Conservation (phyloP, 2,113 vertebrate species). For the Rhegmatorhina hoffmannsi region DNA sequence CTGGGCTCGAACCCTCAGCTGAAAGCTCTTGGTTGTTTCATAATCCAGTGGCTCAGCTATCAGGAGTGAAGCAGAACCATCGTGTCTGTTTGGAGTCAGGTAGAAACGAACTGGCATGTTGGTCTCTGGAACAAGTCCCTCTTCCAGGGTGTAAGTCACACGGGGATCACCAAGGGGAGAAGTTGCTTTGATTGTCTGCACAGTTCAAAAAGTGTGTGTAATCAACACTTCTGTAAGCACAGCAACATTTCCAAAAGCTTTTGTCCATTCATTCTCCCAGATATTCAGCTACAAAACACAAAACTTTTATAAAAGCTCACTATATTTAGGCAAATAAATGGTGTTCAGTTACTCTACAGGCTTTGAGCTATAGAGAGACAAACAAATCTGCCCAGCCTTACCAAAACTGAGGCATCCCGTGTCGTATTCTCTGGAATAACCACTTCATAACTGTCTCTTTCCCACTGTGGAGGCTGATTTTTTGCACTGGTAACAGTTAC, state of each 20-base stretch:
- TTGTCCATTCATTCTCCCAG: not conserved
- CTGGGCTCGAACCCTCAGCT: slow-evolving; percentile 85
- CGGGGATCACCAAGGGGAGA: slow-evolving; percentile 86
- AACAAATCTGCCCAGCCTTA: slow-evolving; percentile 7
- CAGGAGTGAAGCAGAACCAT: slow-evolving; percentile 86
- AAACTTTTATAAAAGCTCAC: not conserved
- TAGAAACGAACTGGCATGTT: slow-evolving; percentile 91
- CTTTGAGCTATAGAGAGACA: not conserved
- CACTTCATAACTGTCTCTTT: slow-evolving; percentile 80
- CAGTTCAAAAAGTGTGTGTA: not conserved
- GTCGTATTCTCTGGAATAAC: slow-evolving; percentile 84
- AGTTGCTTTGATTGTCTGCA: slow-evolving; percentile 87
- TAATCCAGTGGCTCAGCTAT: slow-evolving; percentile 88
- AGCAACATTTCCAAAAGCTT: not conserved
- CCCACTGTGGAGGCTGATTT: slow-evolving; percentile 89
- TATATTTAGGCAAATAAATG: not conserved
- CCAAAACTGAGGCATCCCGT: slow-evolving; percentile 79
- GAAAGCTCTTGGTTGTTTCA: slow-evolving; percentile 84
- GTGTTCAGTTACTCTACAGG: not conserved
- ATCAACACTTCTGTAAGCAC: not conserved
- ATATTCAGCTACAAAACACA: not conserved
- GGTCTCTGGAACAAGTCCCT: slow-evolving; percentile 87
- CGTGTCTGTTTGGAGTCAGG: slow-evolving; percentile 86
- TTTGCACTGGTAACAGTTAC: slow-evolving; percentile 85
- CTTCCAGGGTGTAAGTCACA: slow-evolving; percentile 87